These are phyloP conservation scores for Streptopelia turtur DNA, from an alignment of 2,797 vertebrate genomes.

Conservation along the genomic window DNA sequence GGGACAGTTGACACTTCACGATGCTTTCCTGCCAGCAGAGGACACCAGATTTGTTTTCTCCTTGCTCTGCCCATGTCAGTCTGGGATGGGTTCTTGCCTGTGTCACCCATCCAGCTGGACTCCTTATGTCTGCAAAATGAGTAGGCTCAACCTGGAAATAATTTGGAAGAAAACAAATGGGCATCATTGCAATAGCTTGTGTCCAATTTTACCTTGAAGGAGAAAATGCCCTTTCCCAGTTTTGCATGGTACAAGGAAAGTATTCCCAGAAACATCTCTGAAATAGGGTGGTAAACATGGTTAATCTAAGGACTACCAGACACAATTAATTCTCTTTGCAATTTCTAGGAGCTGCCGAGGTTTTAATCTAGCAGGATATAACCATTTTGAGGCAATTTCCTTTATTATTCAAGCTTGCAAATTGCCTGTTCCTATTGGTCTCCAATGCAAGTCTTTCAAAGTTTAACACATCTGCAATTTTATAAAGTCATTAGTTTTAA, in stretches of 20 bases:
- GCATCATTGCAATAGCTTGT: not conserved
- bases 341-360: not conserved
- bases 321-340: constrained; percentile 23
- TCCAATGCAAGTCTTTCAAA: constrained; percentile 11
- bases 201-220: not conserved
- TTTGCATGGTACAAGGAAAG: not conserved
- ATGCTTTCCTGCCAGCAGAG: not conserved
- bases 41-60: not conserved
- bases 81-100: not conserved
- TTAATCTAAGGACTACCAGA: not conserved
- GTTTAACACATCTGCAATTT: constrained; percentile 51
- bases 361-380: constrained; percentile 16
- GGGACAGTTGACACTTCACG: rapidly evolving
- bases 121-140: not conserved
- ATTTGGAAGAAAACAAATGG: not conserved
- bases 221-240: not conserved
- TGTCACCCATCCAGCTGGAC: not conserved
- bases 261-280: not conserved
- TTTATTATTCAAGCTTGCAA: constrained; percentile 34
- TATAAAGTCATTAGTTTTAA: constrained; percentile 70
- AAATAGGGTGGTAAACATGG: not conserved
- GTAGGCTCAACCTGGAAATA: not conserved
- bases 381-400: constrained; percentile 48
- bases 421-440: constrained; percentile 37
- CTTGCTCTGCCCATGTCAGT: not conserved